Evolutionary conservation across 2,797 vertebrate species (phyloP).

Genomic region (Calcarius lapponicus): DNA sequence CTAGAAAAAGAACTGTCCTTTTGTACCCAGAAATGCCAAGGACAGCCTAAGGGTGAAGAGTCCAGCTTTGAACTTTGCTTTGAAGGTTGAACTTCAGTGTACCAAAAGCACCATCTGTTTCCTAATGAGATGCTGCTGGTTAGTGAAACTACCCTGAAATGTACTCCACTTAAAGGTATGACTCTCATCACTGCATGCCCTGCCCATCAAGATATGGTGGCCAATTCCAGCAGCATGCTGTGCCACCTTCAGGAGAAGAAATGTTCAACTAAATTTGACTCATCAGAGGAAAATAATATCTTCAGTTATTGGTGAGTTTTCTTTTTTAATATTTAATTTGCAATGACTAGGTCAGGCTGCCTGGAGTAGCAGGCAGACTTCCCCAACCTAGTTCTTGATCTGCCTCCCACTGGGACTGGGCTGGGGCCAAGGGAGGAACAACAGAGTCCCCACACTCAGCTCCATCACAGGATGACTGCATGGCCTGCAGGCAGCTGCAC

Average conservation of each 20-base stretch:
- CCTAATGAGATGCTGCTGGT: background rate
- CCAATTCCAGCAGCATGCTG: background rate
- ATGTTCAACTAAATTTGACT: background rate
- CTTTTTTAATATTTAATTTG: background rate
- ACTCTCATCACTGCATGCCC: background rate
- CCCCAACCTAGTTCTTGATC: too few relatives aligned
- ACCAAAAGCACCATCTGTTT: background rate
- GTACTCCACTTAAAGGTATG: background rate
- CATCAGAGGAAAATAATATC: background rate
- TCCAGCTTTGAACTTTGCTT: background rate
- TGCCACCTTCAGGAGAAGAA: background rate
- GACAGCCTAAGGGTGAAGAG: background rate
- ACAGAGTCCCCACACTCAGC: accelerated
- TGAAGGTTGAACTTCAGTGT: background rate
- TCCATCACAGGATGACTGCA: accelerated
- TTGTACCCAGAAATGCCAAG: background rate
- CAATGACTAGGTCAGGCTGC: background rate
- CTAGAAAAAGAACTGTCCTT: background rate
- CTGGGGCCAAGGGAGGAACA: background rate
- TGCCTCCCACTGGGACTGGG: background rate
- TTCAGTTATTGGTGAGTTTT: background rate
- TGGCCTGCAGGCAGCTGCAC: background rate
- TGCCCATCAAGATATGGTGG: background rate
- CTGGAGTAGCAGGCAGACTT: background rate
- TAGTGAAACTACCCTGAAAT: background rate